Evolutionary conservation across 2,113 vertebrate species (phyloP).

Genomic region (Notothenia coriiceps): DNA sequence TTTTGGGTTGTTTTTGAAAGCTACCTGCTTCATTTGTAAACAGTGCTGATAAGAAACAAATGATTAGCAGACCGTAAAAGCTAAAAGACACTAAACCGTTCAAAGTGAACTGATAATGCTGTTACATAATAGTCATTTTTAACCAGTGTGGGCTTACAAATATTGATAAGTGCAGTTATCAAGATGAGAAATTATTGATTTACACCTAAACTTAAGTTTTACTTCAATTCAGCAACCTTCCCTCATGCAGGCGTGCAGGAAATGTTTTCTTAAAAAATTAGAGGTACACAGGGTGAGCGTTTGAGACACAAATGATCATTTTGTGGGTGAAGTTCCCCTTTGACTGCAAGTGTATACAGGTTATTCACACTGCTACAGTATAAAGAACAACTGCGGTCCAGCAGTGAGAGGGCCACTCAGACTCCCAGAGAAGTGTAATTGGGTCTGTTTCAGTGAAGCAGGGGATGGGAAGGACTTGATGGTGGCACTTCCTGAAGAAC

Average conservation of each 20-base stretch:
- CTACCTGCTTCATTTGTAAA: background rate
- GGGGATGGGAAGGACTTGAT: slow-evolving; percentile 30
- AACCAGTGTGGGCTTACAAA: background rate
- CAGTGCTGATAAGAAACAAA: background rate
- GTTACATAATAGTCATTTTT: background rate
- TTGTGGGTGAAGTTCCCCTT: background rate
- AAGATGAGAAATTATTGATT: background rate
- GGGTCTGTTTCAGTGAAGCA: slow-evolving; percentile 5
- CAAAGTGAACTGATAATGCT: background rate
- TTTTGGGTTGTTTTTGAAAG: background rate
- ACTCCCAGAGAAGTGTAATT: slow-evolving; percentile 21
- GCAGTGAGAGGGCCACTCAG: background rate
- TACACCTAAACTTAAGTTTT: too few relatives aligned
- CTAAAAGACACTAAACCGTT: background rate
- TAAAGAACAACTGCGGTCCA: background rate
- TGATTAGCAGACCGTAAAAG: background rate
- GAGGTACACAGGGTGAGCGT: too few relatives aligned
- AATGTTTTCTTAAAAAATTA: too few relatives aligned
- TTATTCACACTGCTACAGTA: background rate
- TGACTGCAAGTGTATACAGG: background rate
- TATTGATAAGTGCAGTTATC: background rate
- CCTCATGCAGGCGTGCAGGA: too few relatives aligned
- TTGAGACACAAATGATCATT: too few relatives aligned
- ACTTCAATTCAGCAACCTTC: too few relatives aligned
- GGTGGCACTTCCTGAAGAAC: slow-evolving; percentile 8